These are phyloP conservation scores for Onychostruthus taczanowskii DNA, from an alignment of 2,113 vertebrate genomes.

Conservation along the genomic window DNA sequence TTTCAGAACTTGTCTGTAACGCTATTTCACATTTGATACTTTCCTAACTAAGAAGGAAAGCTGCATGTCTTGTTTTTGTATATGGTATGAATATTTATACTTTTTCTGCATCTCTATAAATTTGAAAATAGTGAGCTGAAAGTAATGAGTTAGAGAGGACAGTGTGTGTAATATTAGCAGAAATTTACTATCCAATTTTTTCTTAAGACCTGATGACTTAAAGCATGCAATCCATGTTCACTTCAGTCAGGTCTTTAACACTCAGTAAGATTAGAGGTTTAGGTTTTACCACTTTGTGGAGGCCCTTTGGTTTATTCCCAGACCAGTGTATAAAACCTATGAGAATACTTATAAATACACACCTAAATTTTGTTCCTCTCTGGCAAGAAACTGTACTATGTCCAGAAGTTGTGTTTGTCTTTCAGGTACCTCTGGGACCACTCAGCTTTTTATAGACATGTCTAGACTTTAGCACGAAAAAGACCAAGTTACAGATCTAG, in stretches of 20 bases:
- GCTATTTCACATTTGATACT: slow-evolving; percentile 34
- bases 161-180: slow-evolving; percentile 38
- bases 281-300: not conserved
- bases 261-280: not conserved
- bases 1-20: slow-evolving; percentile 14
- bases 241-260: slow-evolving; percentile 39
- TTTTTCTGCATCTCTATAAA: slow-evolving; percentile 53
- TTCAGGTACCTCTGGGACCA: not conserved
- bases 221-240: not conserved
- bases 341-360: not conserved
- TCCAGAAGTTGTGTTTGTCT: not conserved
- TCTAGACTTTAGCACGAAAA: not conserved
- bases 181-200: slow-evolving; percentile 62
- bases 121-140: slow-evolving; percentile 49
- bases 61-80: slow-evolving; percentile 42
- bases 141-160: slow-evolving; percentile 51
- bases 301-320: not conserved
- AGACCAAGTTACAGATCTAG: not conserved
- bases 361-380: not conserved
- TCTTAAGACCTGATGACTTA: slow-evolving; percentile 59
- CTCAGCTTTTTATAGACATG: not conserved
- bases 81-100: slow-evolving; percentile 67
- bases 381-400: not conserved
- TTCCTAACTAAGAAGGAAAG: slow-evolving; percentile 39
- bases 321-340: not conserved